phyloP scores from a whole-genome alignment of 2,888 invertebrate species.

The Cataglyphis livida region DNA sequence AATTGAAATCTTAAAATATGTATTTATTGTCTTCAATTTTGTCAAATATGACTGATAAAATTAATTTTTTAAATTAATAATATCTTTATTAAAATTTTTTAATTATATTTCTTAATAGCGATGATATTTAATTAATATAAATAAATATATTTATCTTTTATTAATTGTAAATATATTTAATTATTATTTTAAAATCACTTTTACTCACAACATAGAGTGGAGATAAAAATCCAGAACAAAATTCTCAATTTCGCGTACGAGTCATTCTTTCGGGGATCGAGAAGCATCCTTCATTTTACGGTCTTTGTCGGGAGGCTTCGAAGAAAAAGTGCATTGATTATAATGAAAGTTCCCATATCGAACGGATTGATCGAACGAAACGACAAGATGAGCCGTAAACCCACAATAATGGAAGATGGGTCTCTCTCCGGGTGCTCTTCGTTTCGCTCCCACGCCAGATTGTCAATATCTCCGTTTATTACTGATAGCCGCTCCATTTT shows the following conservation, averaged over 20 bases:
- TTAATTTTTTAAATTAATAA: background rate
- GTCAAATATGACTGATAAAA: background rate
- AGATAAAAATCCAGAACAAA: conserved; percentile 43
- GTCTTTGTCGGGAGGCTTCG: background rate
- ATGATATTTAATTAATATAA: too few species aligned
- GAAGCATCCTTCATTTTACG: background rate
- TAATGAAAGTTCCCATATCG: conserved; percentile 66
- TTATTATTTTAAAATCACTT: background rate
- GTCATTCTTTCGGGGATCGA: conserved; percentile 18
- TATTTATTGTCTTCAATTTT: background rate
- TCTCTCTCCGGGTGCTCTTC: conserved; percentile 16
- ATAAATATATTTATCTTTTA: too few species aligned
- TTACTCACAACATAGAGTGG: background rate
- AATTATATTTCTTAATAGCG: background rate
- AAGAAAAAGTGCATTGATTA: conserved; percentile 40
- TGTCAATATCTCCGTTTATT: conserved; percentile 68
- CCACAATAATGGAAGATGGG: conserved; percentile 53
- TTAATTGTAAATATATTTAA: background rate
- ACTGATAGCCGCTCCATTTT: conserved; percentile 52
- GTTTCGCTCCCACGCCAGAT: conserved; percentile 39
- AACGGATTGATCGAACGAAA: conserved; percentile 50
- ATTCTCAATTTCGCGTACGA: conserved; percentile 62
- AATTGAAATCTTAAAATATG: background rate
- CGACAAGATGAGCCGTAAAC: conserved; percentile 61
- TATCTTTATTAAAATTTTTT: background rate